These are phyloP conservation scores for Acanthaster planci DNA, from an alignment of 35 echinoderm and acorn worm genomes.

Conservation along the genomic window DNA sequence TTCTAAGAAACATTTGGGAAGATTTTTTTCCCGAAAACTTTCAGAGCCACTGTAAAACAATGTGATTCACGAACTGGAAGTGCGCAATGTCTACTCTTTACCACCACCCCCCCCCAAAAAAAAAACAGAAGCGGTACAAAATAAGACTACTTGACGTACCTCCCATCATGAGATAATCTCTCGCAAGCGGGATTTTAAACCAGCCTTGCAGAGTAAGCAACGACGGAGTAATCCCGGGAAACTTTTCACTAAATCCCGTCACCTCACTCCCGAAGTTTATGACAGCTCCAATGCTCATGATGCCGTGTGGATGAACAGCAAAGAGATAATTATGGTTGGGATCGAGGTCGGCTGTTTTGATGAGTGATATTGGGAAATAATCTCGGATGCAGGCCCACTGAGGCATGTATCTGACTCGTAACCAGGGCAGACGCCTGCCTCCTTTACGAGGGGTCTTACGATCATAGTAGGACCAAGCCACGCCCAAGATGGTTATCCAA, in stretches of 20 bases:
- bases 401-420: conserved; percentile 36
- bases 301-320: conserved; percentile 88
- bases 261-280: conserved; percentile 78
- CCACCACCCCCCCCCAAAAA: too few relatives aligned
- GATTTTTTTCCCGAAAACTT: too few relatives aligned
- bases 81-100: too few relatives aligned
- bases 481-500: conserved; percentile 47
- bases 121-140: too few relatives aligned
- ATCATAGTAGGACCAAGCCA: conserved; percentile 67
- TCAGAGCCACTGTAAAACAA: too few relatives aligned
- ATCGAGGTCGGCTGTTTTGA: conserved; percentile 82
- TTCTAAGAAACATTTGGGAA: too few relatives aligned
- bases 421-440: conserved; percentile 63
- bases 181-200: conserved; percentile 64
- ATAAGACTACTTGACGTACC: conserved; percentile 64
- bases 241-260: conserved; percentile 62
- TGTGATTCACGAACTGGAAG: too few relatives aligned
- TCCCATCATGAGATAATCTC: conserved; percentile 81
- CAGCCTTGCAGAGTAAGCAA: conserved; percentile 55
- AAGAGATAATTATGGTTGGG: conserved; percentile 64
- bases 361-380: conserved; percentile 70
- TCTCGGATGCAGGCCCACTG: conserved; percentile 65
- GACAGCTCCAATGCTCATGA: conserved; percentile 79
- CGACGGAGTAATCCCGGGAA: conserved; percentile 72
- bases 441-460: conserved; percentile 60